Evolutionary conservation across 2,888 invertebrate species (phyloP), one percentile per base, ranked within the genome.

Genomic region (Harpalus rubripes): DNA sequence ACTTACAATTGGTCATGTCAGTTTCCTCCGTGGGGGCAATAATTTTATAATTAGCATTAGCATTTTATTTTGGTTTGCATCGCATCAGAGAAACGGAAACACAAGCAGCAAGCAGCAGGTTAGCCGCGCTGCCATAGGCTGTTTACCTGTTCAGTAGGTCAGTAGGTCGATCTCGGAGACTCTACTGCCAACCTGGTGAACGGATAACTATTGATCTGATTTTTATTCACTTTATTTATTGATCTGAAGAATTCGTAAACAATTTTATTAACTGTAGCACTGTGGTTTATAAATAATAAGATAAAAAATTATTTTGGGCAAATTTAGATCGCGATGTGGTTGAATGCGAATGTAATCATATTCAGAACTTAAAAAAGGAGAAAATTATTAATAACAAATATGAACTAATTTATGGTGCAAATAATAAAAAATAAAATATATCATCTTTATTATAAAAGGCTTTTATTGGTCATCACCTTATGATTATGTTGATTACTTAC

Each of bases 71-170:
- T 68, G 68, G 68, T 32, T n/a, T 68, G 68, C 68, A 68, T 26
- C 18, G 39, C 68, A 15, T 5, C 59, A 68, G 68, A 68, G 68
- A 68, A 68, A 68, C 68, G 68, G 68, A 68, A 68, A 68, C 68
- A 68, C 26, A 32, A 5, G 32, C 32, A 6, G 32, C 32, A 32
- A 32, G 32, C 32, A 32, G 32, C 32, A 32, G 32, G 32, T 32
- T 32, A 32, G 5, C 26, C 18, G 15, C 68, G 58, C 85, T 56
- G 58, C 32, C 32, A 32, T 10, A 58, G 85, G 79, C 79, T 80
- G 81, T 85, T 81, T 79, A 81, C 85, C 68, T 56, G 85, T 68
- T 58, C 81, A 85, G 85, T 85, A 52, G 65, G 85, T 85, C 85
- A 85, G 85, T 85, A 72, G 85, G 85, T 85, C 81, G 81, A 15